Percentiles rank a stretch among this genome's conserved stretches.
Evolutionary conservation across 1,140 invertebrate species (phyloP).

Genomic region (Leptinotarsa undecemlineata): DNA sequence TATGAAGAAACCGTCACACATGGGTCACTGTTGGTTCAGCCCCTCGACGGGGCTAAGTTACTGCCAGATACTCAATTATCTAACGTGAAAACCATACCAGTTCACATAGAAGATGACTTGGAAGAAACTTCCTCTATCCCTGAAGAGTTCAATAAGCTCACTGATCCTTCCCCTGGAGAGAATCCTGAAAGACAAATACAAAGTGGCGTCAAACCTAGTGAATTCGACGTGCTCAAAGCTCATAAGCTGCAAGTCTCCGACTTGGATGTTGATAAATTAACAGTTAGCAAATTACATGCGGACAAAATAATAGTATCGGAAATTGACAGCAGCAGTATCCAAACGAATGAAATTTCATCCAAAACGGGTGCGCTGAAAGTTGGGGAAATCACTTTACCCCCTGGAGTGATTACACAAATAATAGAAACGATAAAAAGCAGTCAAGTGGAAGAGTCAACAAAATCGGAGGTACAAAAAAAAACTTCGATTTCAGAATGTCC

Average conservation of each 20-base stretch:
- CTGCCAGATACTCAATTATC: conserved; percentile 40
- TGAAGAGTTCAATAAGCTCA: conserved; percentile 45
- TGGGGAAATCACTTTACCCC: conserved; percentile 67
- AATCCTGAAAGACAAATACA: conserved; percentile 9
- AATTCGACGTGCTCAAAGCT: conserved; percentile 56
- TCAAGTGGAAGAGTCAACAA: neutral
- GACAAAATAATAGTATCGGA: conserved; percentile 78
- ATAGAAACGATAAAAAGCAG: conserved; percentile 49
- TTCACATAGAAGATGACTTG: conserved; percentile 33
- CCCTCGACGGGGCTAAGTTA: conserved; percentile 42
- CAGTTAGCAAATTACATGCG: conserved; percentile 75
- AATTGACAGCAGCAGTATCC: conserved; percentile 72
- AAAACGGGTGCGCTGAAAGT: conserved; percentile 66
- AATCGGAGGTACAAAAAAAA: conserved; percentile 50
- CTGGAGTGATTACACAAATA: conserved; percentile 66
- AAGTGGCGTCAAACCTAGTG: conserved; percentile 28
- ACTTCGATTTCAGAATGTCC: conserved; percentile 47
- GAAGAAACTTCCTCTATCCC: conserved; percentile 51
- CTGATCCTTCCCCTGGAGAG: conserved; percentile 31
- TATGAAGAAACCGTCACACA: conserved; percentile 53
- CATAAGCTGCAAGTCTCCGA: conserved; percentile 69
- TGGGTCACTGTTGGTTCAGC: conserved; percentile 49
- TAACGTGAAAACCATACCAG: conserved; percentile 36
- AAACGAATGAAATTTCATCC: conserved; percentile 68
- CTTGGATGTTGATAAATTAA: conserved; percentile 75